Evolutionary conservation across 2,797 vertebrate species (phyloP).

Genomic region (Betta splendens): DNA sequence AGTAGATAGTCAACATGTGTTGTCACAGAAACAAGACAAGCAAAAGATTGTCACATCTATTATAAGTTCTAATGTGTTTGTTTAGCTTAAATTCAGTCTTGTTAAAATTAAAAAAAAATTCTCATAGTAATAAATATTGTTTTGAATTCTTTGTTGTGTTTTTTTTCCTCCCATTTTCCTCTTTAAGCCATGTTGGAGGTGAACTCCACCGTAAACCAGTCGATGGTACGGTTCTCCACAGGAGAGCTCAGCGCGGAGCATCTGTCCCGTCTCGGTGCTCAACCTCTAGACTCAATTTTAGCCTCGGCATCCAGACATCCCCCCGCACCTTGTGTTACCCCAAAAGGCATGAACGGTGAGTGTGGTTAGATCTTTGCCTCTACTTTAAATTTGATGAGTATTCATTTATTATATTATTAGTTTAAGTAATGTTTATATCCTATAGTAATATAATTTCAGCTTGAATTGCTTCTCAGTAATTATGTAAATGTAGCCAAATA

Average conservation of each 20-base stretch:
- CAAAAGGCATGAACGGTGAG: slow-evolving; percentile 88
- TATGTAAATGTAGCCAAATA: not conserved
- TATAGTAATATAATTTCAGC: slow-evolving; percentile 8
- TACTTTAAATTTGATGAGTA: not conserved
- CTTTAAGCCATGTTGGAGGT: slow-evolving; percentile 85
- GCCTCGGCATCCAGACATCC: slow-evolving; percentile 69
- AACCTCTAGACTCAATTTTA: slow-evolving; percentile 84
- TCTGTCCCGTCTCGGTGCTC: slow-evolving; percentile 71
- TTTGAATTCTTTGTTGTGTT: not conserved
- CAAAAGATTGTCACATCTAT: too few relatives aligned
- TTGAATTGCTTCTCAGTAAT: slow-evolving; percentile 15
- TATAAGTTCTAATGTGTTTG: too few relatives aligned
- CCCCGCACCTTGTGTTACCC: slow-evolving; percentile 62
- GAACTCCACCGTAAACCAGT: slow-evolving; percentile 80
- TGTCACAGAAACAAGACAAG: too few relatives aligned
- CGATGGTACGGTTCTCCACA: slow-evolving; percentile 85
- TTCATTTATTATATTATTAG: slow-evolving; percentile 1
- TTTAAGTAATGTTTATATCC: slow-evolving; percentile 2
- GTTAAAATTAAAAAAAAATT: not conserved
- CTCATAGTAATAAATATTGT: not conserved
- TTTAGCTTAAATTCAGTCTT: not conserved
- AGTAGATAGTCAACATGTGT: slow-evolving; percentile 5
- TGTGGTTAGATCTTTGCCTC: not conserved
- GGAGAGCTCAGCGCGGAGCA: slow-evolving; percentile 79
- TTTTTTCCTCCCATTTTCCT: slow-evolving; percentile 6